Evolutionary conservation across 1,140 invertebrate species (phyloP), one percentile per base, ranked within the genome.

Genomic region (Rhizoglyphus robini): DNA sequence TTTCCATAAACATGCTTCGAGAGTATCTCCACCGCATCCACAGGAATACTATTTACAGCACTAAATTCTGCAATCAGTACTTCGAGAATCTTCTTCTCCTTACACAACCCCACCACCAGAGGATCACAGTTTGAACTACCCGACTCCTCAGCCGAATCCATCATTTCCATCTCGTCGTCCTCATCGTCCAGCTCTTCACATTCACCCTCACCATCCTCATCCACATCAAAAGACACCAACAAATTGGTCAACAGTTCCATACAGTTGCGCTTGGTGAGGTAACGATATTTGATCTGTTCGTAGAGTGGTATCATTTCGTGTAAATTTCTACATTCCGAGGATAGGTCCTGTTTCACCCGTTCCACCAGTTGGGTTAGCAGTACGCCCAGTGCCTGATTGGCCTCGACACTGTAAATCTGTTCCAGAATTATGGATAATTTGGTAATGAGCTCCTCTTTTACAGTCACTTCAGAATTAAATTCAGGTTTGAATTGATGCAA

Each of bases 161-260:
- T 54, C 23, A 8, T 23, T 54, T 54, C 51, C 8, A 8, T 20
- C 8, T 20, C 8, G 23, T 54, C 51, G 20, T 54, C 51, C 15
- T 54, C 51, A 54, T 54, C 51, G 5, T 25, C 23, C 15, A 8
- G 23, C 8, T 54, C 51, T 8, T 54, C 51, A 54, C 15, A 8
- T 8, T 5, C 8, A 8, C 5, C 8, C 8, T 32, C 8, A 54
- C 23, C 51, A 32, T 20, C 20, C 20, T 54, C 51, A 32, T 54
- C 51, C 15, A 11, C 31, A 32, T 54, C 51, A 5, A 11, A 8
- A 27, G 51, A 23, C 15, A 23, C 8, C 20, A 54, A 32, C 51
- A 54, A 54, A 32, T 54, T 54, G 8, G 51, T 54, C 23, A 54
- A 32, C 51, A 54, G 20, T 32, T 54, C 51, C 20, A 54, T 25